Percentiles rank a stretch among this genome's conserved stretches.
Evolutionary conservation across 1,140 invertebrate species (phyloP).

Genomic region (Ganaspis sp.): DNA sequence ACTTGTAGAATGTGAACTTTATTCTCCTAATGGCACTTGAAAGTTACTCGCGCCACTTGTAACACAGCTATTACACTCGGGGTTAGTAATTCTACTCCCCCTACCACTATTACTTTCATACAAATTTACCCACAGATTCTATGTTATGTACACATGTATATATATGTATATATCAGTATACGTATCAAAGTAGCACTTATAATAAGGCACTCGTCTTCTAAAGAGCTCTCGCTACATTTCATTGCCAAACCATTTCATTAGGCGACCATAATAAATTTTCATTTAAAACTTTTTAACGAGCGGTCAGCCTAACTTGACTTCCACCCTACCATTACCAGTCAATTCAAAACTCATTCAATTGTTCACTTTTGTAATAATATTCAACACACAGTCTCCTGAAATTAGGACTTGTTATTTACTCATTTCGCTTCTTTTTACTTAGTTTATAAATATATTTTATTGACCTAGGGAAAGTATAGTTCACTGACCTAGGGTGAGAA

Average conservation of each 20-base stretch:
- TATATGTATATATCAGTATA: slow-evolving; percentile 43
- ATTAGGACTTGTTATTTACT: no score
- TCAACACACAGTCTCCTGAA: no score
- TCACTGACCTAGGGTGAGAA: no score
- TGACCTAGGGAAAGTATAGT: no score
- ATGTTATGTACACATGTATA: slow-evolving; percentile 35
- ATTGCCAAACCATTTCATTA: slow-evolving; percentile 55
- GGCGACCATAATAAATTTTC: slow-evolving; percentile 48
- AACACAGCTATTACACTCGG: slow-evolving; percentile 55
- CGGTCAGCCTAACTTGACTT: slow-evolving; percentile 51
- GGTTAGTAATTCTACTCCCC: slow-evolving; percentile 32
- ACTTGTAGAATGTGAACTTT: slow-evolving; percentile 50
- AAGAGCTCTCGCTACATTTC: slow-evolving; percentile 59
- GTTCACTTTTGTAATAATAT: background rate
- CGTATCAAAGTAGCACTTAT: slow-evolving; percentile 51
- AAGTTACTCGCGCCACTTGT: slow-evolving; percentile 67
- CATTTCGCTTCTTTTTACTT: no score
- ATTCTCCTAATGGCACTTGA: slow-evolving; percentile 62
- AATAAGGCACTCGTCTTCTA: slow-evolving; percentile 53
- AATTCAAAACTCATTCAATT: background rate
- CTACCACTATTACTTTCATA: slow-evolving; percentile 6
- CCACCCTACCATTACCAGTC: background rate
- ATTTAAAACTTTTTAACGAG: slow-evolving; percentile 66
- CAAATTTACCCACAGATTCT: background rate
- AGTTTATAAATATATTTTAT: no score